A percentile compares a stretch with the other conserved stretches of the same genome.
phyloP scores from a whole-genome alignment of 2,888 invertebrate genomes.

The Myathropa florea region DNA sequence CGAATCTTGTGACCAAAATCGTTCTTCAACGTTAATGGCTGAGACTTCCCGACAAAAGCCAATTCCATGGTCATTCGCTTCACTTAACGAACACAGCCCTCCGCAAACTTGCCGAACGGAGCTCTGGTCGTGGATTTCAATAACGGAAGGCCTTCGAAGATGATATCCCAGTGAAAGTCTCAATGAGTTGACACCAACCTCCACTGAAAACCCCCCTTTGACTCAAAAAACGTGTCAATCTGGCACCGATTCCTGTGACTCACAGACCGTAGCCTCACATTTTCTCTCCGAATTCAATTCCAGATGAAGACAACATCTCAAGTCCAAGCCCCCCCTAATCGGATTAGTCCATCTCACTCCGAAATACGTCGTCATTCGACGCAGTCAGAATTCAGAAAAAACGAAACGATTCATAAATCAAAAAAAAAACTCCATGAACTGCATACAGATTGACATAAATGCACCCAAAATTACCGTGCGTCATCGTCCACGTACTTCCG shows the following conservation, averaged over 20 bases:
- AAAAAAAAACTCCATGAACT: not conserved
- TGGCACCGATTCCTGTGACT: not conserved
- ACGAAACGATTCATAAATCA: not conserved
- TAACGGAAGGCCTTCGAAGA: too few species aligned
- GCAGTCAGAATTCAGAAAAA: not conserved
- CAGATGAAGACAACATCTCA: not conserved
- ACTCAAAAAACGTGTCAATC: not conserved
- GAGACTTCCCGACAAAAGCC: too few species aligned
- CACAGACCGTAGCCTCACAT: not conserved
- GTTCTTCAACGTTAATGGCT: too few species aligned
- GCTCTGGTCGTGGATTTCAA: too few species aligned
- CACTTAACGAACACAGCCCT: too few species aligned
- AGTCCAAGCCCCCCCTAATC: not conserved
- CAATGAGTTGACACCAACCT: too few species aligned
- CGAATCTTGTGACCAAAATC: too few species aligned
- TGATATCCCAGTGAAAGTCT: too few species aligned
- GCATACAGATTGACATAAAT: constrained; percentile 58
- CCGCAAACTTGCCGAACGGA: too few species aligned
- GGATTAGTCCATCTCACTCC: not conserved
- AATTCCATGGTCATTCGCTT: too few species aligned
- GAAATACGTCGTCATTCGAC: not conserved
- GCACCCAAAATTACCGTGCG: constrained; percentile 54
- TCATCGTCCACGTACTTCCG: not conserved
- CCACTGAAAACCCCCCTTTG: too few species aligned
- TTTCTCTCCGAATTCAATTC: too few species aligned